phyloP scores from a whole-genome alignment of 2,797 vertebrate species.

The Cheirogaleus major region DNA sequence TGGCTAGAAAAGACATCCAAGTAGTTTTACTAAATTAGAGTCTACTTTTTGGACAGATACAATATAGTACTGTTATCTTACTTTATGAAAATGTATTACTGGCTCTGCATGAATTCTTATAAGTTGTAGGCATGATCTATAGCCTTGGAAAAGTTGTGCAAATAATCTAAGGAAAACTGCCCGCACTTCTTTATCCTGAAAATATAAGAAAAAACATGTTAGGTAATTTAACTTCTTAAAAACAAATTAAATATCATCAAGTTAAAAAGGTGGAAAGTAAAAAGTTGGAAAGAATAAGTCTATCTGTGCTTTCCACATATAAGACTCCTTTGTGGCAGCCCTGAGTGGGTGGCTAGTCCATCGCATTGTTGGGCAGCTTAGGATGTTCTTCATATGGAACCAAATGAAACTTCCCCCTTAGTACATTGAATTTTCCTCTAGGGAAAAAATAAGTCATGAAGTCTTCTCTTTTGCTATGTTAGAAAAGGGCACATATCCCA shows the following conservation, averaged over 20 bases:
- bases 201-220: slow-evolving; percentile 45
- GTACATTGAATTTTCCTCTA: neutral
- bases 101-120: slow-evolving; percentile 98
- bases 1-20: neutral
- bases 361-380: neutral
- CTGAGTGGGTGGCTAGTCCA: neutral
- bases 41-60: slow-evolving; percentile 4
- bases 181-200: slow-evolving; percentile 97
- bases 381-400: neutral
- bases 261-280: slow-evolving; percentile 1
- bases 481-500: slow-evolving; percentile 6
- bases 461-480: neutral
- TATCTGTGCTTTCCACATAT: neutral
- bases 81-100: slow-evolving; percentile 99
- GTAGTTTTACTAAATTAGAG: slow-evolving; percentile 8
- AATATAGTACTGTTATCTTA: slow-evolving; percentile 79
- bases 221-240: slow-evolving; percentile 50
- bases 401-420: slow-evolving; percentile 31
- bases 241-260: slow-evolving; percentile 20
- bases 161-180: slow-evolving; percentile 98
- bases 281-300: neutral
- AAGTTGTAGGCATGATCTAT: slow-evolving; percentile 98
- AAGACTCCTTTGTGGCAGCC: neutral
- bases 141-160: slow-evolving; percentile 99
- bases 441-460: neutral